These are phyloP conservation scores for Pseudorhombus dupliciocellatus DNA, from an alignment of 2,113 vertebrate genomes.

Conservation along the genomic window DNA sequence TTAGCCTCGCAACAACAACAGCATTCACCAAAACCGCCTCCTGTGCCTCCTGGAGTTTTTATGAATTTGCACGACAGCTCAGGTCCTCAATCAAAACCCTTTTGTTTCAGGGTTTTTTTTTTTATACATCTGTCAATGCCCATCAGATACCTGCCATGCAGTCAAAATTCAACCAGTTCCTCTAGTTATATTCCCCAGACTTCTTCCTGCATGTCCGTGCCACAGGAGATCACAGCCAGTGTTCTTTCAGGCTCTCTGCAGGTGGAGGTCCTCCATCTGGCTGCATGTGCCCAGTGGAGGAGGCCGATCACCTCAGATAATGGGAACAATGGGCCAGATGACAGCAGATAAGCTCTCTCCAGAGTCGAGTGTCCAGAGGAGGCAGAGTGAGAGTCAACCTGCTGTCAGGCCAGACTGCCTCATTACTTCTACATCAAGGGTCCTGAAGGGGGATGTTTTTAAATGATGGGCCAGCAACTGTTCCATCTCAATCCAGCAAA, in stretches of 20 bases:
- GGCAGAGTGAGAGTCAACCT: conserved; percentile 43
- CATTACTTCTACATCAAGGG: conserved; percentile 14
- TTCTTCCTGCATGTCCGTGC: conserved; percentile 19
- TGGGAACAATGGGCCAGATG: conserved; percentile 75
- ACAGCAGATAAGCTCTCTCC: conserved; percentile 68
- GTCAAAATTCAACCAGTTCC: conserved; percentile 3
- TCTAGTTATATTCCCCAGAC: conserved; percentile 20
- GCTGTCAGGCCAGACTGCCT: conserved; percentile 39
- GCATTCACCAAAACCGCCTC: conserved; percentile 15
- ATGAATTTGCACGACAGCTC: conserved; percentile 22
- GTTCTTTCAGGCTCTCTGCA: conserved; percentile 65
- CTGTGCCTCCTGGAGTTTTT: neutral
- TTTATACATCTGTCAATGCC: neutral
- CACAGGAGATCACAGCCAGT: conserved; percentile 62
- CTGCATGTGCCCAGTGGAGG: conserved; percentile 28
- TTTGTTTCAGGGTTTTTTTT: conserved; percentile 18
- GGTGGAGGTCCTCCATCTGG: conserved; percentile 76
- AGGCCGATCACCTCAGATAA: conserved; percentile 73
- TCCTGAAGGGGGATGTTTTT: neutral
- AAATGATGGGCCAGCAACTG: neutral
- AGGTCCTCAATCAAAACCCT: neutral
- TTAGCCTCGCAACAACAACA: conserved; percentile 57
- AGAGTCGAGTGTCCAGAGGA: conserved; percentile 51
- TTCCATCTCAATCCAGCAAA: neutral
- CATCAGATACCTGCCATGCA: neutral